Conservation (phyloP, 2,888 invertebrate genomes). For the Xylophagus ater region DNA sequence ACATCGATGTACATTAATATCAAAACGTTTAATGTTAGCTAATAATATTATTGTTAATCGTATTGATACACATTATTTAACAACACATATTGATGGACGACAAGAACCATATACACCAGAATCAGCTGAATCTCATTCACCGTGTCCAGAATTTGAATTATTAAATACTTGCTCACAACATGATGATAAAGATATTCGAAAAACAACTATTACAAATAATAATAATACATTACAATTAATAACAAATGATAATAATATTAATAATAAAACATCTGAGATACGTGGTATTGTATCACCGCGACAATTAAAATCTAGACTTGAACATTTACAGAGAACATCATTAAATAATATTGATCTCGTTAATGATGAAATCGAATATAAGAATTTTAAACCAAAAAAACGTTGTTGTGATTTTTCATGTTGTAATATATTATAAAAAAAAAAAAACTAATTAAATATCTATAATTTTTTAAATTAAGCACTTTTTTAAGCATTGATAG, state of each 20-base stretch:
- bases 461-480: slow-evolving; percentile 1
- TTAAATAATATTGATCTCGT: slow-evolving; percentile 22
- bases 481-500: slow-evolving; percentile 9
- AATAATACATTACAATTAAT: slow-evolving; percentile 12
- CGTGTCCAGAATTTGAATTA: slow-evolving; percentile 41
- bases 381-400: slow-evolving; percentile 13
- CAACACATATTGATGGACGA: slow-evolving; percentile 25
- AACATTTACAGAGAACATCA: slow-evolving; percentile 33
- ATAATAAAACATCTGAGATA: slow-evolving; percentile 1
- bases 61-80: slow-evolving; percentile 43
- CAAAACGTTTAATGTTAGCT: slow-evolving; percentile 29
- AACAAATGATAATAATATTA: slow-evolving; percentile 10
- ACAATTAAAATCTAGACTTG: slow-evolving; percentile 51
- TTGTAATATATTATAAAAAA: slow-evolving; percentile 13
- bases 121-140: slow-evolving; percentile 65
- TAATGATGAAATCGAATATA: slow-evolving; percentile 11
- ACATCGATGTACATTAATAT: slow-evolving; percentile 30
- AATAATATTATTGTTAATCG: slow-evolving; percentile 44
- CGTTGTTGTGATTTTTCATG: slow-evolving; percentile 21
- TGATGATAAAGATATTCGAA: slow-evolving; percentile 29
- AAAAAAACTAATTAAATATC: slow-evolving; percentile 2
- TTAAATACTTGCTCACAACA: slow-evolving; percentile 15
- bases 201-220: slow-evolving; percentile 18
- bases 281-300: slow-evolving; percentile 48
- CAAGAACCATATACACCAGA: slow-evolving; percentile 75